Evolutionary conservation across 2,888 invertebrate genomes (phyloP), one percentile per base, ranked within the genome.

Genomic region (Hirtodrosophila trivittata): DNA sequence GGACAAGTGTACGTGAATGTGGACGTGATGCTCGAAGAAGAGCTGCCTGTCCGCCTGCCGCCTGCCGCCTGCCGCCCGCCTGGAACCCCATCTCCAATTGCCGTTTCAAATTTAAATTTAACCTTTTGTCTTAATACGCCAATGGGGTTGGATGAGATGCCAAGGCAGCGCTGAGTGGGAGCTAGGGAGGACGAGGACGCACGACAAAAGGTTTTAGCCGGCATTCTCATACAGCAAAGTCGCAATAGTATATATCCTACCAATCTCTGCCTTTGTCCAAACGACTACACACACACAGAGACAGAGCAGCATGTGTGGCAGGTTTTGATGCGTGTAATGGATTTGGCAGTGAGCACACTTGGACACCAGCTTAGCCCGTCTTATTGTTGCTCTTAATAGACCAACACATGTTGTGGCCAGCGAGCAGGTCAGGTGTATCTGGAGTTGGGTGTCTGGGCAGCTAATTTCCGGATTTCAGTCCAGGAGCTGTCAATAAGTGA

Each of bases 101-200:
- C 68, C 68, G 71, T 74, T 81, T 86, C 84, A 85, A 85, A 85
- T 87, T 85, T 84, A 84, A 87, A 87, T 87, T 86, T 87, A 87
- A 87, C 85, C 85, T 87, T 87, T 83, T 85, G 86, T 83, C 86
- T 87, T 84, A 85, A 85, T 78, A 86, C 63, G 78, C 54, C 72
- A 60, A 70, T 60, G 73, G 76, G 62, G 66, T 64, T 71, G 57
- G 46, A 47, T 35, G 58, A 30, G 52, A 16, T 52, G 2, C 28
- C 32, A 42, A 13, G 42, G 32, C 43, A 28, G 5, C 9, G 28
- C 38, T 13, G 41, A 3, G n/a, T 18, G 9, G 2, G 10, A 4
- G 26, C 26, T 28, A 4, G 28, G 14, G 32, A 26, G 47, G 45
- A 18, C 37, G 39, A 66, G 35, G 55, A 56, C 55, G 57, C 39